Percentiles rank a stretch among this genome's conserved stretches.
Evolutionary conservation across 1,140 invertebrate genomes (phyloP).

Genomic region (Procambarus virginalis): DNA sequence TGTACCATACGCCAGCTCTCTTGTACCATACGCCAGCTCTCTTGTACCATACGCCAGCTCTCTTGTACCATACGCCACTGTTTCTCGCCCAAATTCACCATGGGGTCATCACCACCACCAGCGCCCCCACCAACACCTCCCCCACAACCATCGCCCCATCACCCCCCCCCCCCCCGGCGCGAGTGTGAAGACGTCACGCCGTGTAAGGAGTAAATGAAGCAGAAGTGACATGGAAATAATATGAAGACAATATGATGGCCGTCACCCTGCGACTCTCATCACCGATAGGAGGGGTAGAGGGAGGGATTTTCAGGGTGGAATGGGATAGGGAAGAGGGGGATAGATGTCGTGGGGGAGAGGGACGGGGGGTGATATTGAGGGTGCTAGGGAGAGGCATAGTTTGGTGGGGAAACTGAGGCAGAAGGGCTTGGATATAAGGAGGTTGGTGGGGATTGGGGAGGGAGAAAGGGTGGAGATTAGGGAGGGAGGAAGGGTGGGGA

Average conservation of each 20-base stretch:
- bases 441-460: neutral
- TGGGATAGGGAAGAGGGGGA: neutral
- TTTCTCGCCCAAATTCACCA: no score
- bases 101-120: neutral
- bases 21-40: no score
- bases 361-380: neutral
- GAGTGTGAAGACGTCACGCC: conserved; percentile 19
- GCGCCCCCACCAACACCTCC: no score
- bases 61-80: no score
- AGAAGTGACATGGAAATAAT: conserved; percentile 57
- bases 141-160: no score
- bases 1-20: no score
- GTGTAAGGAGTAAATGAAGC: conserved; percentile 57
- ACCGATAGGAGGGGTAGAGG: neutral
- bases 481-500: no score
- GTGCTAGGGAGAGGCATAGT: neutral
- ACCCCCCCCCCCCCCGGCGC: neutral
- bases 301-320: neutral
- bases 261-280: conserved; percentile 41
- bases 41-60: no score
- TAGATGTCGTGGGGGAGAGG: neutral
- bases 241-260: conserved; percentile 57
- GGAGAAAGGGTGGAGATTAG: no score
- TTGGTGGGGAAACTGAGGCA: neutral
- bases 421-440: neutral